phyloP scores from a whole-genome alignment of 2,888 invertebrate genomes.

The Macrophya annulata region DNA sequence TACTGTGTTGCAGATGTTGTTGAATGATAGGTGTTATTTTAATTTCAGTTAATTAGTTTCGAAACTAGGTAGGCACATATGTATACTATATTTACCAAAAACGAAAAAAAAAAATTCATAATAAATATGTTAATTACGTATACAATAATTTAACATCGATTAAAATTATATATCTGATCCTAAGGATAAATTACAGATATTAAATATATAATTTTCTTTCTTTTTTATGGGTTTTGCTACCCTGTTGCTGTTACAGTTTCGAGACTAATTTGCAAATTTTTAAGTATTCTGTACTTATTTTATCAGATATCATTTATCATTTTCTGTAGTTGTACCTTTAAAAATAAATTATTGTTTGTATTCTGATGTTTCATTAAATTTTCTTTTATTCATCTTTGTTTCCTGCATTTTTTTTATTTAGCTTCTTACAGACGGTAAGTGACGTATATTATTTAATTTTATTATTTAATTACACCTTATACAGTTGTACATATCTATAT shows the following conservation, averaged over 20 bases:
- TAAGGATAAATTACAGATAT: background rate
- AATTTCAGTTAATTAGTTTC: slow-evolving; percentile 60
- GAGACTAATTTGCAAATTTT: slow-evolving; percentile 47
- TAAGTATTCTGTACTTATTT: slow-evolving; percentile 72
- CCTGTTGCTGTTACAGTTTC: background rate
- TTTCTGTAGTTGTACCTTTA: slow-evolving; percentile 72
- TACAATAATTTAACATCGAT: background rate
- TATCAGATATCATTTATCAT: slow-evolving; percentile 69
- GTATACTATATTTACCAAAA: slow-evolving; percentile 46
- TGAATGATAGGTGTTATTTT: slow-evolving; percentile 69
- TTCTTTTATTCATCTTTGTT: slow-evolving; percentile 39
- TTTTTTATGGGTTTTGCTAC: background rate
- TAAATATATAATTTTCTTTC: background rate
- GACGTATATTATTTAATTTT: slow-evolving; percentile 33
- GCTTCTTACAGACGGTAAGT: slow-evolving; percentile 43
- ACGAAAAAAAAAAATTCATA: background rate
- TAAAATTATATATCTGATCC: slow-evolving; percentile 12
- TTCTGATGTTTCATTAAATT: slow-evolving; percentile 70
- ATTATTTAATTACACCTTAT: background rate
- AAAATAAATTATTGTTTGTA: slow-evolving; percentile 78
- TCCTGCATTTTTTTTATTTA: background rate
- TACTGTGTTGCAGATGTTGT: slow-evolving; percentile 70
- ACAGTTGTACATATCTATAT: background rate
- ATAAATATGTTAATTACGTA: background rate
- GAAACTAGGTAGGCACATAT: slow-evolving; percentile 57